Conservation (phyloP, 2,888 invertebrate genomes). For the Eilema sororculum region DNA sequence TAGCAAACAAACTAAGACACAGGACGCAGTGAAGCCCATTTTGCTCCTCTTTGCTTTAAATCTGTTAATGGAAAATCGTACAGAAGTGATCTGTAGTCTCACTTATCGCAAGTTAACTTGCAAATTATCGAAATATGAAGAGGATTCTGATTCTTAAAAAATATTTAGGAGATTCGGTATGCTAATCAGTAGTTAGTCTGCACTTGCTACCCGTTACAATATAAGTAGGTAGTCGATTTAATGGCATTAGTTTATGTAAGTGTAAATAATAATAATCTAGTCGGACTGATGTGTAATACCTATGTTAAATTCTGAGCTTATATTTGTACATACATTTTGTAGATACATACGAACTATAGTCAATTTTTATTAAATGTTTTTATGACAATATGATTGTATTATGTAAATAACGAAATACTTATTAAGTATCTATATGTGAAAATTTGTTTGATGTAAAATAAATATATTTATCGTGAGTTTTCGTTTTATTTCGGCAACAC, state of each 20-base stretch:
- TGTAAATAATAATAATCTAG: conserved; percentile 64
- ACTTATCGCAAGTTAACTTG: not conserved
- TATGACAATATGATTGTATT: conserved; percentile 85
- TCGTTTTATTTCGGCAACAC: conserved; percentile 33
- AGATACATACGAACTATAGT: conserved; percentile 81
- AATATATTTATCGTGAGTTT: conserved; percentile 69
- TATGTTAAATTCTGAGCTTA: conserved; percentile 81
- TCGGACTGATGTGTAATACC: conserved; percentile 79
- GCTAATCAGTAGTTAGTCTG: conserved; percentile 12
- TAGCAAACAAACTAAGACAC: too few relatives aligned
- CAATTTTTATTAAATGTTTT: conserved; percentile 84
- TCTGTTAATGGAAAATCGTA: too few relatives aligned
- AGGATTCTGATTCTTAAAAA: not conserved
- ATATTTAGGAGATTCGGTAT: not conserved
- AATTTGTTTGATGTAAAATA: conserved; percentile 78
- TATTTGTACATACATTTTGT: conserved; percentile 81
- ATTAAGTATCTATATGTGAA: conserved; percentile 71
- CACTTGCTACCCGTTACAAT: conserved; percentile 27
- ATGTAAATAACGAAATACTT: conserved; percentile 71
- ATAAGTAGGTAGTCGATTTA: conserved; percentile 40
- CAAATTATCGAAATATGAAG: not conserved
- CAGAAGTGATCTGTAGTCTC: not conserved
- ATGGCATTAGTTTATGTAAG: conserved; percentile 36
- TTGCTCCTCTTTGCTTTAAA: too few relatives aligned
- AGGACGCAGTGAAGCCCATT: too few relatives aligned